Base-by-base conservation (phyloP, 1,140 invertebrate species). In the Panagrolaimus sp. region DNA sequence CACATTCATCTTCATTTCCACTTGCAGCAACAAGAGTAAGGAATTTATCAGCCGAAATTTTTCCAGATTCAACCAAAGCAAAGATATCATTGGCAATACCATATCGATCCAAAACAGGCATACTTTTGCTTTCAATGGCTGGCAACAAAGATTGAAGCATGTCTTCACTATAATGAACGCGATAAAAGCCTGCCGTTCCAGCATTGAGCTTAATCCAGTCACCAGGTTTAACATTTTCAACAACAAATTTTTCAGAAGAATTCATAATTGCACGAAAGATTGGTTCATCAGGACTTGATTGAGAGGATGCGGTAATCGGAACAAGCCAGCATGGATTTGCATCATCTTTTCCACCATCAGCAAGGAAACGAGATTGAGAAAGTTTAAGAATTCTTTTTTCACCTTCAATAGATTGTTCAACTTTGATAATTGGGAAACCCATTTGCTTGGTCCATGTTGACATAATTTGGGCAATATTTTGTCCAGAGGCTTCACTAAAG, bases 381-480 rank as follows among this genome's bases (percentile, higher is more conserved):
- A 77, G 26, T 10, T 45, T 38, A 26, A 77, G 55, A 12, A 21
- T 43, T 1, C 77, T 69, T 15, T 68, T 71, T 10, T 67, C 45
- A 24, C 68, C 75, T n/a, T 68, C 68, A 17, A 75, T 43, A 3
- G 8, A 12, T 12, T 75, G 43, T 55, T 64, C 52, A 5, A 88
- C 87, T 46, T 80, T 84, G 0, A 90, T 81, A 0, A 89, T 86
- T 9, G 92, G 93, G 80, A 92, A 96, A 26, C 94, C 94, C 88
- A 92, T 93, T 83, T 95, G 91, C 78, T 88, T 87, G 0, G 92
- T 96, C 94, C 94, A 98, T 12, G 90, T 91, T 0, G 90, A 90
- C 96, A 99, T 98, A 0, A 98, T 89, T 43, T 88, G 87, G 6
- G 88, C 88, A 0, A 98, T 90, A n/a, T 93, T 91, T 84, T 96